phyloP scores from a whole-genome alignment of 2,888 invertebrate species.

The Volucella inflata region DNA sequence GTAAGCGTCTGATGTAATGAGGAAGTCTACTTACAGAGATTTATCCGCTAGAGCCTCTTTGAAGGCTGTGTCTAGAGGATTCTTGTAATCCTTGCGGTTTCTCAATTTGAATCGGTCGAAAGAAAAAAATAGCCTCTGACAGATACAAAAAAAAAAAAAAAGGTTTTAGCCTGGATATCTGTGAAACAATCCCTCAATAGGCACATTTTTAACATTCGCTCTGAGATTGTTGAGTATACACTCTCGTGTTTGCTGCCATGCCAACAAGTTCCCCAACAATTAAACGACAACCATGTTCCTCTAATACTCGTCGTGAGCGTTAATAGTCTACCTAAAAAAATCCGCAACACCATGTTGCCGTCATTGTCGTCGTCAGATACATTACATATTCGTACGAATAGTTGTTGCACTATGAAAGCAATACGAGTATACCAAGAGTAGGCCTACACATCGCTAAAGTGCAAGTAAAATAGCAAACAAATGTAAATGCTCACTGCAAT shows the following conservation, averaged over 20 bases:
- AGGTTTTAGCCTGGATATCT: not conserved
- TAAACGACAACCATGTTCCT: constrained; percentile 46
- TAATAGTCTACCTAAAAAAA: constrained; percentile 36
- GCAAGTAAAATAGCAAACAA: constrained; percentile 29
- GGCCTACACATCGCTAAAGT: not conserved
- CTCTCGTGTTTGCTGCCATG: constrained; percentile 55
- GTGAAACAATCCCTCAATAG: not conserved
- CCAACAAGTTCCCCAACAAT: constrained; percentile 66
- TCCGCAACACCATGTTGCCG: constrained; percentile 37
- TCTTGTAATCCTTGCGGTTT: not conserved
- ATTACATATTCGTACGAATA: not conserved
- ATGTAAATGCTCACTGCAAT: constrained; percentile 41
- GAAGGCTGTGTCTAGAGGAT: constrained; percentile 49
- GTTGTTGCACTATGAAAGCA: constrained; percentile 5
- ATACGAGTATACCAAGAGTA: not conserved
- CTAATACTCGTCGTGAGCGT: constrained; percentile 18
- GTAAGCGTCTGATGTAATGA: constrained; percentile 56
- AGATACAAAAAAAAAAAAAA: not conserved
- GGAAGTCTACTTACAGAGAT: constrained; percentile 57
- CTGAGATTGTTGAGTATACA: constrained; percentile 19
- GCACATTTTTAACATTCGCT: constrained; percentile 32
- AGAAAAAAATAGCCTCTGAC: not conserved
- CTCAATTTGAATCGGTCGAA: not conserved
- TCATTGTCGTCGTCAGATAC: constrained; percentile 3
- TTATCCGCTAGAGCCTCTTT: constrained; percentile 30